Conservation (phyloP, 2,888 invertebrate species). For the Volucella bombylans region DNA sequence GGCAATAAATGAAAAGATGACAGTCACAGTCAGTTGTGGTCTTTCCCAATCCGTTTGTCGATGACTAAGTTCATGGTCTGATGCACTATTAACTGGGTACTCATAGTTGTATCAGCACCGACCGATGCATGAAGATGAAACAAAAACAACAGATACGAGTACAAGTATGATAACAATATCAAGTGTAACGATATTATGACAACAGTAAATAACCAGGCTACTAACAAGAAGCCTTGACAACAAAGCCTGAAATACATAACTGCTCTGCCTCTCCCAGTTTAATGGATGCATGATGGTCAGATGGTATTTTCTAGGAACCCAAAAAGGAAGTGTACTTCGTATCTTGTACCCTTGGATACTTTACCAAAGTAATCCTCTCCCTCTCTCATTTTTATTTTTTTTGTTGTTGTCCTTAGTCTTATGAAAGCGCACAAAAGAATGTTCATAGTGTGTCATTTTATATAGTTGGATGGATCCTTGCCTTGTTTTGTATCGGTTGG, state of each 20-base stretch:
- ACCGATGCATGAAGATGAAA: no score
- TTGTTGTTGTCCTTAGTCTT: slow-evolving; percentile 53
- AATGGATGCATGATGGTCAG: slow-evolving; percentile 32
- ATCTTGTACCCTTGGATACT: slow-evolving; percentile 48
- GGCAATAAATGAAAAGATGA: slow-evolving; percentile 16
- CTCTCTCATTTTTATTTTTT: slow-evolving; percentile 47
- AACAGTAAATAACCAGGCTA: slow-evolving; percentile 44
- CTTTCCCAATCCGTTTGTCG: slow-evolving; percentile 21
- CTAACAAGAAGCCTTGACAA: slow-evolving; percentile 45
- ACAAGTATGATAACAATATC: slow-evolving; percentile 31
- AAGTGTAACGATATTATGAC: slow-evolving; percentile 57
- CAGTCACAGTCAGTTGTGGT: slow-evolving; percentile 20
- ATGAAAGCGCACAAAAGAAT: slow-evolving; percentile 62
- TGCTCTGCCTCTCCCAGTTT: slow-evolving; percentile 7
- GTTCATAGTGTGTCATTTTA: slow-evolving; percentile 70
- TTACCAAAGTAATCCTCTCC: slow-evolving; percentile 65
- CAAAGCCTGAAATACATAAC: slow-evolving; percentile 34
- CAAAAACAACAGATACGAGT: no score
- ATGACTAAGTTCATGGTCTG: slow-evolving; percentile 35
- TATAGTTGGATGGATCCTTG: slow-evolving; percentile 61
- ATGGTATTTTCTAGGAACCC: slow-evolving; percentile 42
- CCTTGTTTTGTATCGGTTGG: slow-evolving; percentile 50
- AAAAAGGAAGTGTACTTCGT: slow-evolving; percentile 24
- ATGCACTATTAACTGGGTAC: slow-evolving; percentile 11
- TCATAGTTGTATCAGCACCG: background rate